Percentiles rank a stretch among this genome's conserved stretches.
Conservation (phyloP, 2,797 vertebrate genomes). For the Anisognathus igniventris region DNA sequence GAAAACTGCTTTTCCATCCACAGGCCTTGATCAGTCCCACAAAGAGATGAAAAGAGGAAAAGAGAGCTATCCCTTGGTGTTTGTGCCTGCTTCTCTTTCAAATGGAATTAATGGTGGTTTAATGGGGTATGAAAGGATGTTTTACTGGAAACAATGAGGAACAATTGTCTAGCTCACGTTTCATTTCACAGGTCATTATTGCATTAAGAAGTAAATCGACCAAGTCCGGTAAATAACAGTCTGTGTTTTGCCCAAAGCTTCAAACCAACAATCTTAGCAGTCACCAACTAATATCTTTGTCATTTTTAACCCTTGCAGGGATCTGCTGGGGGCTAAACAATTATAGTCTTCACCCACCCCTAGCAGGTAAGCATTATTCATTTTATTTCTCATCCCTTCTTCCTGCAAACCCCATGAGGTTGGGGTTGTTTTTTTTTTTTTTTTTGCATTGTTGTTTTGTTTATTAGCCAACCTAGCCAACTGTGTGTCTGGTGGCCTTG, state of each 20-base stretch:
- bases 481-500: slow-evolving; percentile 72
- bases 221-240: slow-evolving; percentile 85
- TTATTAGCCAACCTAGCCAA: slow-evolving; percentile 75
- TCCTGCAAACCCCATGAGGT: slow-evolving; percentile 66
- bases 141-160: slow-evolving; percentile 83
- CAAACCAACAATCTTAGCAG: slow-evolving; percentile 74
- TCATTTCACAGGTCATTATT: slow-evolving; percentile 87
- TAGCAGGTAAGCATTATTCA: slow-evolving; percentile 79
- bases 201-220: slow-evolving; percentile 86
- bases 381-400: slow-evolving; percentile 63
- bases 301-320: slow-evolving; percentile 80
- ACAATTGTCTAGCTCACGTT: slow-evolving; percentile 84
- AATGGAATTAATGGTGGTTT: slow-evolving; percentile 81
- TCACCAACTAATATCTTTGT: slow-evolving; percentile 75
- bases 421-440: background rate
- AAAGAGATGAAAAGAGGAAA: slow-evolving; percentile 41
- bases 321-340: slow-evolving; percentile 76
- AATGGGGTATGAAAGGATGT: slow-evolving; percentile 84
- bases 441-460: slow-evolving; percentile 73
- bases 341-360: slow-evolving; percentile 73
- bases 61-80: slow-evolving; percentile 42
- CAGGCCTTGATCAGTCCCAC: background rate
- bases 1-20: background rate
- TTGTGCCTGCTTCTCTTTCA: slow-evolving; percentile 70
- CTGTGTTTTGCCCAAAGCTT: slow-evolving; percentile 76